Evolutionary conservation across 2,113 vertebrate species (phyloP).

Genomic region (Hydrochoerus hydrochaeris): DNA sequence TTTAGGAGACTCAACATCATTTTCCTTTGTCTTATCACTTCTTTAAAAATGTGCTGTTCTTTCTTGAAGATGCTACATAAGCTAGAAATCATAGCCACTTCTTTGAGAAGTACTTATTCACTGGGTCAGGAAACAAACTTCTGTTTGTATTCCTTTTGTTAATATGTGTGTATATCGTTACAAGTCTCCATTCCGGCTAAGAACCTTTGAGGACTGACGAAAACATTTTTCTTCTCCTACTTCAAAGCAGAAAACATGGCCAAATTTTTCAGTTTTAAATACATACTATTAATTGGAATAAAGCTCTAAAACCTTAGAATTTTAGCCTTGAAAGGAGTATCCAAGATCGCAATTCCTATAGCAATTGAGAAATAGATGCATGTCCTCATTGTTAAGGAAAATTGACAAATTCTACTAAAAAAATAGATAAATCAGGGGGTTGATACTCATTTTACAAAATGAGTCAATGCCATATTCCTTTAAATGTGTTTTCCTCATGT

Average conservation of each 20-base stretch:
- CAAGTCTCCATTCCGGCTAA: background rate
- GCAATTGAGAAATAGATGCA: background rate
- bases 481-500: conserved; percentile 30
- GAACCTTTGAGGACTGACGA: background rate
- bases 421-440: background rate
- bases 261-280: background rate
- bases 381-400: background rate
- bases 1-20: background rate
- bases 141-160: background rate
- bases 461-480: background rate
- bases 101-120: background rate
- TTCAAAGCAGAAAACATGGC: background rate
- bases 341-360: background rate
- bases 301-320: background rate
- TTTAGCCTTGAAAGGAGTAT: background rate
- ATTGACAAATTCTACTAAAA: background rate
- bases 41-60: background rate
- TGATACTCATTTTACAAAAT: conserved; percentile 44
- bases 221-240: background rate
- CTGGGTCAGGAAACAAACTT: background rate
- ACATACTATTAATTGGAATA: background rate
- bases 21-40: background rate
- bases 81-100: background rate
- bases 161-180: background rate
- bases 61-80: background rate